phyloP scores from a whole-genome alignment of 2,797 vertebrate genomes.

The Chloroceryle inda region DNA sequence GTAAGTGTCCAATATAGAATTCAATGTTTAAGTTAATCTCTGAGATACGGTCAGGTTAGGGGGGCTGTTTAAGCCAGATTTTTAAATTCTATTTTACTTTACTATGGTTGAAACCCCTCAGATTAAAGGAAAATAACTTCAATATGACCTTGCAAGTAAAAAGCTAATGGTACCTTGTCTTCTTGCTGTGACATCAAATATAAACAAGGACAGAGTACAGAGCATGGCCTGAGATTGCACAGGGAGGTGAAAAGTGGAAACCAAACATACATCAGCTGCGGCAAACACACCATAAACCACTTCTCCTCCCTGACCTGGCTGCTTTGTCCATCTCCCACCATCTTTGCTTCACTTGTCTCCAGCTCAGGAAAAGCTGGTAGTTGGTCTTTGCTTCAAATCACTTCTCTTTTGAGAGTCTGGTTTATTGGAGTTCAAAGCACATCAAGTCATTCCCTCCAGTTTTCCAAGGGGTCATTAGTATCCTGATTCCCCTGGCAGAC shows the following conservation, averaged over 20 bases:
- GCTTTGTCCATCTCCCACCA: neutral
- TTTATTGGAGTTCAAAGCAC: neutral
- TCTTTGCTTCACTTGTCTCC: neutral
- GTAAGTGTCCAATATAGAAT: neutral
- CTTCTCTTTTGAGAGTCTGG: neutral
- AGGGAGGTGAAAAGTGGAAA: neutral
- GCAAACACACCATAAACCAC: neutral
- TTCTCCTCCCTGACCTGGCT: neutral
- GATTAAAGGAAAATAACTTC: constrained; percentile 38
- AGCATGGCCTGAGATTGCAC: neutral
- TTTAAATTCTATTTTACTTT: constrained; percentile 35
- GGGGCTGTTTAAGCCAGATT: constrained; percentile 50
- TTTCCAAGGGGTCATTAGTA: neutral
- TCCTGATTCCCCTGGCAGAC: accelerated
- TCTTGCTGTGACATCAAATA: neutral
- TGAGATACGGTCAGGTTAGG: neutral
- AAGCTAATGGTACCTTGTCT: constrained; percentile 48
- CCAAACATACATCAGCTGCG: neutral
- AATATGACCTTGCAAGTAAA: constrained; percentile 61
- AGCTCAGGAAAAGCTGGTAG: neutral
- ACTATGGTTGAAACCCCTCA: constrained; percentile 24
- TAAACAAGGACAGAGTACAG: neutral
- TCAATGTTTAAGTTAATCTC: neutral
- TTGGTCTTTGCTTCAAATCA: neutral
- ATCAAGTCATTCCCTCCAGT: neutral